Conservation (phyloP, 2,113 vertebrate species). For the Equus quagga region DNA sequence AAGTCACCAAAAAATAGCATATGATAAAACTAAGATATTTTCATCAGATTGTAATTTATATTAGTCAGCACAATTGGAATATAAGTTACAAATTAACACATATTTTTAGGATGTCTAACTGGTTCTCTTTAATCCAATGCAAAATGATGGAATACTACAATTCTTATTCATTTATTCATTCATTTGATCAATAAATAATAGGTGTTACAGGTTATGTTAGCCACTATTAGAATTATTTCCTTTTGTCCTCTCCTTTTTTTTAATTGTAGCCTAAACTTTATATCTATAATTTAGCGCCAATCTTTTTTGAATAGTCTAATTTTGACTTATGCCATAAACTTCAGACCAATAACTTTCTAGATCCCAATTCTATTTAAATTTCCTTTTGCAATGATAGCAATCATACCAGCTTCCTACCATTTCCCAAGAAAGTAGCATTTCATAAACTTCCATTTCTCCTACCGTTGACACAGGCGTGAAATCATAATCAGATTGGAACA, state of each 20-base stretch:
- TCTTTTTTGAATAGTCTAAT: constrained; percentile 36
- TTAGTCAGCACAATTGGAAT: neutral
- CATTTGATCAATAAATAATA: constrained; percentile 6
- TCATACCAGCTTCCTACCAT: neutral
- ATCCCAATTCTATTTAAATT: constrained; percentile 40
- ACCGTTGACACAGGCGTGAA: constrained; percentile 28
- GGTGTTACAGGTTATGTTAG: neutral
- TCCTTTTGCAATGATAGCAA: constrained; percentile 10
- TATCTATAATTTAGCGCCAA: neutral
- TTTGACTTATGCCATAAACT: constrained; percentile 52
- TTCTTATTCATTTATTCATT: constrained; percentile 7
- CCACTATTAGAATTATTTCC: neutral
- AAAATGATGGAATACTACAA: neutral
- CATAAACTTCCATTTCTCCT: constrained; percentile 37
- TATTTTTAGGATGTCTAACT: constrained; percentile 5
- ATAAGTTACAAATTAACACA: neutral
- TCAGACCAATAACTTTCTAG: constrained; percentile 45
- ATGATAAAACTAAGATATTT: neutral
- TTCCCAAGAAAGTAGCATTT: constrained; percentile 57
- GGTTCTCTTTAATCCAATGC: neutral
- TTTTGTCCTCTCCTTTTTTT: neutral
- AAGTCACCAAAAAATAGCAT: neutral
- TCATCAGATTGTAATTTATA: neutral
- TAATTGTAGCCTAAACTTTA: neutral
- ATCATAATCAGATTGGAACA: constrained; percentile 55